Evolutionary conservation across 2,888 invertebrate species (phyloP).

Genomic region (Baronia brevicornis): DNA sequence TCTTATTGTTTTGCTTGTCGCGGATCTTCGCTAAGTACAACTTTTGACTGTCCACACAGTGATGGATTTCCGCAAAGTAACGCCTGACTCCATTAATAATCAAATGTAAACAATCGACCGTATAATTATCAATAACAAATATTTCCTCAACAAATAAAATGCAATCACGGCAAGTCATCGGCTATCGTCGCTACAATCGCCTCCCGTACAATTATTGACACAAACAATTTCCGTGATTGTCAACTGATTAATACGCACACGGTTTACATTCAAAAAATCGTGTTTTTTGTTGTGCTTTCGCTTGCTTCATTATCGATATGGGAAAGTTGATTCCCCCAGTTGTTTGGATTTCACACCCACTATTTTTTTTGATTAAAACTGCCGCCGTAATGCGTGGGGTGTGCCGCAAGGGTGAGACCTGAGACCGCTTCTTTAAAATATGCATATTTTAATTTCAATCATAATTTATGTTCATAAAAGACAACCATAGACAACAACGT

Average conservation of each 20-base stretch:
- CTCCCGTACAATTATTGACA: conserved; percentile 51
- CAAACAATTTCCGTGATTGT: conserved; percentile 52
- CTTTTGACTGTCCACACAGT: no score
- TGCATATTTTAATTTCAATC: conserved; percentile 18
- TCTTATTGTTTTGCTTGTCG: no score
- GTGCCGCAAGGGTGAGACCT: conserved; percentile 61
- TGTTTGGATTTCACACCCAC: conserved; percentile 72
- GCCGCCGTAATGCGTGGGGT: conserved; percentile 50
- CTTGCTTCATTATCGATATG: conserved; percentile 70
- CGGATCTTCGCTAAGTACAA: no score
- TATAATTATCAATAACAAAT: conserved; percentile 10
- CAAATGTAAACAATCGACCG: not conserved
- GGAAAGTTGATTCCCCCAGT: conserved; percentile 60
- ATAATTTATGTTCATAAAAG: not conserved
- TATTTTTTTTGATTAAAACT: conserved; percentile 66
- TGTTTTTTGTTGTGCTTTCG: conserved; percentile 48
- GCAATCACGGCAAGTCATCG: conserved; percentile 47
- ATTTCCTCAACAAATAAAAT: conserved; percentile 27
- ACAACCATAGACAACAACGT: conserved; percentile 3
- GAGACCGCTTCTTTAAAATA: conserved; percentile 45
- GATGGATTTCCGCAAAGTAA: no score
- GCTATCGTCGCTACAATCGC: conserved; percentile 36
- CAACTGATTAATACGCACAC: conserved; percentile 53
- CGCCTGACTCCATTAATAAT: no score
- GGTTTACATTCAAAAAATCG: conserved; percentile 44